A percentile compares a stretch with the other conserved stretches of the same genome.
These are phyloP conservation scores for Diplogasteroides magnus DNA, from an alignment of 1,140 invertebrate genomes.

Conservation along the genomic window DNA sequence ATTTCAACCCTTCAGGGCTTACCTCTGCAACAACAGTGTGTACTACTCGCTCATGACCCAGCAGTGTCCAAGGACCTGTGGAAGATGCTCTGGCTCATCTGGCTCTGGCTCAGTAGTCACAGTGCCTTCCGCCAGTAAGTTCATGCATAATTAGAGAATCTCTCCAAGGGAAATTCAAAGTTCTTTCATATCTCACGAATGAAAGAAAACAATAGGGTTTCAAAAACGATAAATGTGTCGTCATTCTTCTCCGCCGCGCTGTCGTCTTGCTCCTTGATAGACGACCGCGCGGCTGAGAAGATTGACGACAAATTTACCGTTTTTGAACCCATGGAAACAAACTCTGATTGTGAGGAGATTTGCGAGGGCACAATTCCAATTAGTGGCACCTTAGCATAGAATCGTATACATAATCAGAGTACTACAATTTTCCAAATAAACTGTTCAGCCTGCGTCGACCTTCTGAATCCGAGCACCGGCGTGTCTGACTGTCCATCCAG, in stretches of 20 bases:
- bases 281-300: too few species aligned
- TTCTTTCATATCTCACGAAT: slow-evolving; percentile 7
- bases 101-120: neutral
- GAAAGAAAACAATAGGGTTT: neutral
- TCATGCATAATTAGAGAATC: neutral
- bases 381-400: neutral
- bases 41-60: slow-evolving; percentile 28
- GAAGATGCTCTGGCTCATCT: slow-evolving; percentile 11
- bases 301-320: too few species aligned
- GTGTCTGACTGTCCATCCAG: slow-evolving; percentile 15
- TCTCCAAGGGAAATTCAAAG: neutral
- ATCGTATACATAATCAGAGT: neutral
- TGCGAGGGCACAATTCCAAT: neutral
- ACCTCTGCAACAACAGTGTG: slow-evolving; percentile 20
- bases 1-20: too few species aligned
- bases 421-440: neutral
- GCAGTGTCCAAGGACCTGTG: slow-evolving; percentile 27
- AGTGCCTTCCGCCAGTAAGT: neutral
- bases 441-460: slow-evolving; percentile 4
- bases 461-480: slow-evolving; percentile 13
- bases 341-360: neutral
- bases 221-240: slow-evolving; percentile 1
- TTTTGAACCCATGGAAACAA: too few species aligned
- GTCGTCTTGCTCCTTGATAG: slow-evolving; percentile 6
- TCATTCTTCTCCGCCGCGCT: too few species aligned